Evolutionary conservation across 37 sponge, comb jelly and placozoan species (phyloP).

Genomic region (Dysidea cf. avara): DNA sequence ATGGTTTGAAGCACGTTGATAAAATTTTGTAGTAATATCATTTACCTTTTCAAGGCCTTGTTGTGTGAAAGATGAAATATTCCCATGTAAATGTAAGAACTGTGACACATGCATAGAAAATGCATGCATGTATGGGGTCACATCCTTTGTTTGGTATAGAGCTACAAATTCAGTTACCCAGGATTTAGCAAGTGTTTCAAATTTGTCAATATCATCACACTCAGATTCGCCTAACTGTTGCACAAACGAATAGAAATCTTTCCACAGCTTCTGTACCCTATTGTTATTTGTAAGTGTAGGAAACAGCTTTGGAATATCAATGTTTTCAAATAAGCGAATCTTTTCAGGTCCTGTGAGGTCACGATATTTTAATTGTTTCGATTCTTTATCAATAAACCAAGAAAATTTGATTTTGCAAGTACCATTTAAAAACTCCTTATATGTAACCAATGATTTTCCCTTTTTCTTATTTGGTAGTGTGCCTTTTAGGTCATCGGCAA

Average conservation of each 20-base stretch:
- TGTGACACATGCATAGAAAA: no score
- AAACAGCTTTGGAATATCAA: constrained; percentile 9
- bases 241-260: neutral
- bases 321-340: neutral
- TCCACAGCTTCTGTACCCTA: constrained; percentile 4
- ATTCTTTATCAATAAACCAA: constrained; percentile 2
- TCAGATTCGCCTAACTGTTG: neutral
- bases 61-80: no score
- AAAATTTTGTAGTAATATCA: constrained; percentile 12
- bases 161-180: neutral
- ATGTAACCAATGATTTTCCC: neutral
- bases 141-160: neutral
- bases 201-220: neutral
- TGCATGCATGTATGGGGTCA: constrained; percentile 2
- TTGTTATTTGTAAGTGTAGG: neutral
- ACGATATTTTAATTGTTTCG: constrained; percentile 2
- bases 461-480: neutral
- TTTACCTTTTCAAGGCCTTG: no score
- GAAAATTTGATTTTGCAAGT: neutral
- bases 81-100: no score
- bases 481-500: no score
- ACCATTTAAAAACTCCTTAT: neutral
- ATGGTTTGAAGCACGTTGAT: constrained; percentile 6
- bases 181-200: neutral
- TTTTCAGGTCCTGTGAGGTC: constrained; percentile 26